Percentiles rank a stretch among this genome's conserved stretches.
Evolutionary conservation across 2,797 vertebrate species (phyloP).

Genomic region (Gambusia yucatana): DNA sequence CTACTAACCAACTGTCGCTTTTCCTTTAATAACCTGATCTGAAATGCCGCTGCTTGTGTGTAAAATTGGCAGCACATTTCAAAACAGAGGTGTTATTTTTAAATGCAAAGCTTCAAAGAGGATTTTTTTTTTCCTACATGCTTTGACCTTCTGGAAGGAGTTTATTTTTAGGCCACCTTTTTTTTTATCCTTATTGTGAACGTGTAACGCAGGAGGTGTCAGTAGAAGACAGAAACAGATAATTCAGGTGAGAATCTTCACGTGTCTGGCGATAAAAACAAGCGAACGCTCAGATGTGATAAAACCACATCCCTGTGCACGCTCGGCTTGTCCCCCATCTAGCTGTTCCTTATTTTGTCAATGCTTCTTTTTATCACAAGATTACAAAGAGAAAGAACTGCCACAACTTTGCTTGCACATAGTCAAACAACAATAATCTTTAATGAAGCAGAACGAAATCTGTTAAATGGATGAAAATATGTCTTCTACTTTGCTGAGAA

Average conservation of each 20-base stretch:
- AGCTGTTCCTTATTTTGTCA: background rate
- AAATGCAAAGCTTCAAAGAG: constrained; percentile 52
- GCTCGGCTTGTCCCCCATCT: background rate
- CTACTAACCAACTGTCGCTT: constrained; percentile 70
- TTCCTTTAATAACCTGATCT: constrained; percentile 65
- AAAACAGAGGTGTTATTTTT: constrained; percentile 34
- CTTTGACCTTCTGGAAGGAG: constrained; percentile 42
- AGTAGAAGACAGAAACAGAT: constrained; percentile 52
- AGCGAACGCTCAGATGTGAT: constrained; percentile 18
- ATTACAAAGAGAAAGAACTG: constrained; percentile 42
- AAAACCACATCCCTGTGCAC: constrained; percentile 6
- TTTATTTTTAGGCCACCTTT: constrained; percentile 65
- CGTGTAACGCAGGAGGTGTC: constrained; percentile 58
- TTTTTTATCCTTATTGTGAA: constrained; percentile 46
- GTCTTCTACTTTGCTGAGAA: constrained; percentile 8
- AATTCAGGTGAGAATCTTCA: constrained; percentile 65
- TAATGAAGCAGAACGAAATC: constrained; percentile 53
- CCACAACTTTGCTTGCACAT: constrained; percentile 20
- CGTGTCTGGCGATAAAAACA: constrained; percentile 42
- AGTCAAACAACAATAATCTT: constrained; percentile 31
- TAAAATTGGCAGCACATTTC: constrained; percentile 36
- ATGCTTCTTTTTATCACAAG: constrained; percentile 15
- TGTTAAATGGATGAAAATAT: constrained; percentile 32
- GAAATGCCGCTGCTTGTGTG: constrained; percentile 32
- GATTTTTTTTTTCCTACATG: constrained; percentile 10